Evolutionary conservation across 1,140 invertebrate species (phyloP).

Genomic region (Matsumurasca onukii): DNA sequence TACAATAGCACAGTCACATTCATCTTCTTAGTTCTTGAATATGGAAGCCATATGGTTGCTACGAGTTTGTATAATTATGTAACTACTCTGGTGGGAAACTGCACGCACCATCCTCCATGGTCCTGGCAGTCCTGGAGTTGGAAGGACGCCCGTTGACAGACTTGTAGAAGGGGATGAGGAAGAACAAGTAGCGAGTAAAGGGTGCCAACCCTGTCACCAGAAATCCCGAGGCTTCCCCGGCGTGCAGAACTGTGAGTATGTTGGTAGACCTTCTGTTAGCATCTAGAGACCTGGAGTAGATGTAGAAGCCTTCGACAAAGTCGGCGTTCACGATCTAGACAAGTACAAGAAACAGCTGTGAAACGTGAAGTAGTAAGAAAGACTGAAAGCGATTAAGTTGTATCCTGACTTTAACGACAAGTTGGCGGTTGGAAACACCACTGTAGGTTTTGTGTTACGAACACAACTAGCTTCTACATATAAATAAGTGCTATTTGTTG

Average conservation of each 20-base stretch:
- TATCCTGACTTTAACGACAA: too few relatives aligned
- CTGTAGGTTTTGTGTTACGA: too few relatives aligned
- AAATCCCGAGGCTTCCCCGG: constrained; percentile 68
- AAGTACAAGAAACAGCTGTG: constrained; percentile 31
- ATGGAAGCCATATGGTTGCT: too few relatives aligned
- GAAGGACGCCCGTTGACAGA: constrained; percentile 75
- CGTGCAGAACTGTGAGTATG: constrained; percentile 73
- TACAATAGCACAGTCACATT: too few relatives aligned
- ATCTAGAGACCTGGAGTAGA: constrained; percentile 53
- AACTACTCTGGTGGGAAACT: too few relatives aligned
- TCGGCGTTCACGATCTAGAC: constrained; percentile 63
- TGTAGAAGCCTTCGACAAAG: constrained; percentile 68
- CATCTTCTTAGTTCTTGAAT: too few relatives aligned
- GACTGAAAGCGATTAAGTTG: too few relatives aligned
- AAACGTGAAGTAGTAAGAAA: too few relatives aligned
- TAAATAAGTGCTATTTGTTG: too few relatives aligned
- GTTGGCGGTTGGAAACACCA: too few relatives aligned
- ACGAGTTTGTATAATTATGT: too few relatives aligned
- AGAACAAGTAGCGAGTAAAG: constrained; percentile 74
- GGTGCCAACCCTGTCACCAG: constrained; percentile 68
- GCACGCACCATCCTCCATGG: constrained; percentile 75
- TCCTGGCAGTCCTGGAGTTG: constrained; percentile 67
- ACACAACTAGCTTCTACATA: too few relatives aligned
- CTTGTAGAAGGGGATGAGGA: constrained; percentile 76
- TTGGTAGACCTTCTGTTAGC: constrained; percentile 59